Conservation (phyloP, 2,888 invertebrate genomes). For the Athalia cordata region DNA sequence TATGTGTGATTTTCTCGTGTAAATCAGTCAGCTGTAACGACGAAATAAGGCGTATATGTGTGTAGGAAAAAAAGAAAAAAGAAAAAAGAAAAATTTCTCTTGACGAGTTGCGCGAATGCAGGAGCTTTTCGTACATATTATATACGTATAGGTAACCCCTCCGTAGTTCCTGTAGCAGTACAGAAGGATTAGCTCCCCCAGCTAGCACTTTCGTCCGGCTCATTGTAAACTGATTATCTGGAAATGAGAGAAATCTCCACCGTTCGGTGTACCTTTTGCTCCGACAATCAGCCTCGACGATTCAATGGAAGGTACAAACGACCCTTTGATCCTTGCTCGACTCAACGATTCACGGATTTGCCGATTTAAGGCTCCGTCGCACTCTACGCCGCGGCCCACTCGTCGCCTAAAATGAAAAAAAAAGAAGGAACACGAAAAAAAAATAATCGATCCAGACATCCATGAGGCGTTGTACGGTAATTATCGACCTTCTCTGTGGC, state of each 20-base stretch:
- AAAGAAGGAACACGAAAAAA: neutral
- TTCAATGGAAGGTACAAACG: conserved; percentile 69
- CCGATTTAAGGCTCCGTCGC: conserved; percentile 39
- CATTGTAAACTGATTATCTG: conserved; percentile 74
- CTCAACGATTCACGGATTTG: conserved; percentile 43
- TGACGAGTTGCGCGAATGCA: neutral
- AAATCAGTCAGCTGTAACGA: too few species aligned
- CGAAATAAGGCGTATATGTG: too few species aligned
- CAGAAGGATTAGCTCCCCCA: conserved; percentile 64
- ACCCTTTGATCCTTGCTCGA: conserved; percentile 64
- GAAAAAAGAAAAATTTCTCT: too few species aligned
- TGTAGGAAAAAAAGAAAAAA: too few species aligned
- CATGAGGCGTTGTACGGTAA: neutral
- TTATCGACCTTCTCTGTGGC: too few species aligned
- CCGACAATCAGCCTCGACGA: conserved; percentile 53
- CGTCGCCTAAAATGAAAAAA: neutral
- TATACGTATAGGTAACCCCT: conserved; percentile 51
- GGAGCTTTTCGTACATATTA: neutral
- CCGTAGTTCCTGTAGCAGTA: conserved; percentile 51
- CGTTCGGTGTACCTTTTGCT: conserved; percentile 64
- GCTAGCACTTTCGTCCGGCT: conserved; percentile 63
- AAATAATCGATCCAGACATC: conserved; percentile 16
- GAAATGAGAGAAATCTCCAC: conserved; percentile 72
- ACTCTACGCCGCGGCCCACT: neutral
- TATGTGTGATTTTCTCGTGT: too few species aligned